Evolutionary conservation across 2,888 invertebrate species (phyloP), one percentile per base, ranked within the genome.

Genomic region (Ormyrus labotus): DNA sequence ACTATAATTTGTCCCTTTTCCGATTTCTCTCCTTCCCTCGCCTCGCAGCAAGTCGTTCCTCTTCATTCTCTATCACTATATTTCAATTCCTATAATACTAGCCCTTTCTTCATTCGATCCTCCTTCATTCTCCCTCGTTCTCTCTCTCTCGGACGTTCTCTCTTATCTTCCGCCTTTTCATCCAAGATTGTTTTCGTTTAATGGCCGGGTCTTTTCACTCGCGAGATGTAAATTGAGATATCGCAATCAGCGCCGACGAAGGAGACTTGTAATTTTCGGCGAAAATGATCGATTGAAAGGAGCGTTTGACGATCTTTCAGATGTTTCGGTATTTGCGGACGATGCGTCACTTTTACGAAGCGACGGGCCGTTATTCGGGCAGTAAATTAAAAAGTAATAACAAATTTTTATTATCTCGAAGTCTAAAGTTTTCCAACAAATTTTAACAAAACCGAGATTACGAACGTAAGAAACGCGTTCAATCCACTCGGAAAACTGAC

Each of bases 221-320:
- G 51, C 6, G 13, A 77, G 77, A 77, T 50, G 70, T 69, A 70
- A 77, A 77, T 70, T 63, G 55, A 77, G 70, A 77, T 64, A 64
- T 77, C 51, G 77, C 77, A 77, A 77, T 77, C 77, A 70, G 55
- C 11, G 7, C 47, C 47, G 47, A 48, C 3, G 13, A 63, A 2
- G 19, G 34, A 68, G 19, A 76, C 47, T 61, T 69, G 68, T 76
- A 69, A 76, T 76, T 69, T 69, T n/a, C 34, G 48, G 51, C 19
- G 8, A 50, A 51, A 34, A 34, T 34, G 51, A 71, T 70, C 34
- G 11, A 13, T 68, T 7, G 47, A 45, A 13, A 9, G 13, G 11
- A 47, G 34, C 1, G 34, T 34, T 34, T 0, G 34, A 3, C 34
- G 34, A 34, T 34, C 34, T 34, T 34, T 34, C 34, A 34, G 34